Evolutionary conservation across 2,113 vertebrate species (phyloP), one percentile per base, ranked within the genome.

Genomic region (Anguilla rostrata): DNA sequence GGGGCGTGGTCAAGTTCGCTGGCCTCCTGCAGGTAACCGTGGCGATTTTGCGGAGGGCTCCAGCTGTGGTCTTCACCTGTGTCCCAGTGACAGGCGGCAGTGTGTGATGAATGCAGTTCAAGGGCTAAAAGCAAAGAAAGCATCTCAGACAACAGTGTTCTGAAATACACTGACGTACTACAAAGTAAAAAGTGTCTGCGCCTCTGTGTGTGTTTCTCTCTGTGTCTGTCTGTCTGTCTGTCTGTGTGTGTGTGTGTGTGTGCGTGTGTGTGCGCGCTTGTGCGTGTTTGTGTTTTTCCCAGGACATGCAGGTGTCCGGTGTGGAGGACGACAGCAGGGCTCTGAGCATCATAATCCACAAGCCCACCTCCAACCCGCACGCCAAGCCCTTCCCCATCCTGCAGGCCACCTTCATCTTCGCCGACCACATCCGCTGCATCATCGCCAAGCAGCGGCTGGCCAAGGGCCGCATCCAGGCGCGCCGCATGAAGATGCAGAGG

Each of bases 281-380:
- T n/a, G n/a, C 29, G 60, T 60, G 20, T 14, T 16, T 34, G 83
- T 43, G 5, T 79, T 39, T 34, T 0, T 84, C 82, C 1, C 91
- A 99, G 98, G 98, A 99, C 93, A 99, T 99, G 98, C 98, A 99
- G 92, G 98, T 99, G 90, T 99, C 97, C 0, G 98, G 98, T 0
- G 98, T 99, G 0, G 98, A 99, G 91, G 98, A 99, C 0, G 98
- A 99, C 94, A 99, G 98, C 90, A 95, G 98, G 60, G 98, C 98
- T 29, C 92, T 99, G 87, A 99, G 98, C 88, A 98, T 99, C 11
- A 96, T 96, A 22, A 99, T 99, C 89, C 98, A 99, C 89, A 99
- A 98, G 90, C 98, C 98, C 53, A 97, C 97, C 0, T 97, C 98
- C 56, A 99, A 98, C 91, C 98, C 98, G 2, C 98, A 99, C 2